These are phyloP conservation scores for Oegoconia quadripuncta DNA, from an alignment of 2,888 invertebrate species.

Conservation along the genomic window DNA sequence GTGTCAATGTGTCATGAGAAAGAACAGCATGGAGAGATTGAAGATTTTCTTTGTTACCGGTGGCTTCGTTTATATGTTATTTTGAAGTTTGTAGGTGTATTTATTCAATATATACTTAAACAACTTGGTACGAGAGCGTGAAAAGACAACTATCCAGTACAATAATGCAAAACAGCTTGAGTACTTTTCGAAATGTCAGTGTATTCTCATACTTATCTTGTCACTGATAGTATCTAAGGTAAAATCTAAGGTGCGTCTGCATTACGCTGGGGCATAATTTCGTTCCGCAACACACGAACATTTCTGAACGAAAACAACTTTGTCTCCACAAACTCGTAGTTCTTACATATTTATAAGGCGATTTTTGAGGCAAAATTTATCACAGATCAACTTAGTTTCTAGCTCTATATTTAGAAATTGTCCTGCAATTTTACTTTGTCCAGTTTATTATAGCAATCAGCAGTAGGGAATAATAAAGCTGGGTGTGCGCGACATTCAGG, in stretches of 20 bases:
- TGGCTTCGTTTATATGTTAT: neutral
- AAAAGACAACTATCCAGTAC: slow-evolving; percentile 22
- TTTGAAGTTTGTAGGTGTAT: too few relatives aligned
- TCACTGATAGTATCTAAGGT: neutral
- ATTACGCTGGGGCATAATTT: neutral
- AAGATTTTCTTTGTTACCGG: slow-evolving; percentile 4
- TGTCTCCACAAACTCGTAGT: neutral
- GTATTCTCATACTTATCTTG: slow-evolving; percentile 34
- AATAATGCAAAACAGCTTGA: slow-evolving; percentile 29
- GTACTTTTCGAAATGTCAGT: slow-evolving; percentile 39
- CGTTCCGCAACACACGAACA: neutral
- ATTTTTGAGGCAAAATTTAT: too few relatives aligned
- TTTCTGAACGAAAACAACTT: neutral
- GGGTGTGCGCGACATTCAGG: slow-evolving; percentile 44
- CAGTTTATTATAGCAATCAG: slow-evolving; percentile 41
- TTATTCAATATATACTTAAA: too few relatives aligned
- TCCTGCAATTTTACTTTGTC: slow-evolving; percentile 11
- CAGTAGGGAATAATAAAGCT: slow-evolving; percentile 40
- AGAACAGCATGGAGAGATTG: slow-evolving; percentile 5
- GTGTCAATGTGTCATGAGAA: slow-evolving; percentile 45
- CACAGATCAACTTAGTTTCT: too few relatives aligned
- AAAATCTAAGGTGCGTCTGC: slow-evolving; percentile 1
- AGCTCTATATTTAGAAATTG: neutral
- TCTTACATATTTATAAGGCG: too few relatives aligned
- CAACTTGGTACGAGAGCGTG: slow-evolving; percentile 13